Conservation (phyloP, 2,797 vertebrate genomes). For the Amblyraja radiata region DNA sequence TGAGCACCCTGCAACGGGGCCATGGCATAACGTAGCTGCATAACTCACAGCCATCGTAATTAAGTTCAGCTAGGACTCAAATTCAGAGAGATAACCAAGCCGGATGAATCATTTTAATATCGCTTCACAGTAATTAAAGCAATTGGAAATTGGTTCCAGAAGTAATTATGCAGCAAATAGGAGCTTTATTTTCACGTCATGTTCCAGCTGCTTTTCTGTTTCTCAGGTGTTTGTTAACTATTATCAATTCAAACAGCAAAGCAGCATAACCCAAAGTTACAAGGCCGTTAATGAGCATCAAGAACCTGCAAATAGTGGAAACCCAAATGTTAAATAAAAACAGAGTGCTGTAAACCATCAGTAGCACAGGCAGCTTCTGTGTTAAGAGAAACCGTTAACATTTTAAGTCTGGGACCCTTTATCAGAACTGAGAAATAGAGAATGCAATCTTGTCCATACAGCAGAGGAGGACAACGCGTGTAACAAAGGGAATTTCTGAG, state of each 20-base stretch:
- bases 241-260: neutral
- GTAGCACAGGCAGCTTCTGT: no score
- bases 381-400: no score
- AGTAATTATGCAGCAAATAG: constrained; percentile 11
- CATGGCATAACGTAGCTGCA: neutral
- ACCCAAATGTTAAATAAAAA: no score
- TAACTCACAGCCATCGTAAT: neutral
- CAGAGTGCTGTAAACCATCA: no score
- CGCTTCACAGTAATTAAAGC: constrained; percentile 14
- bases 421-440: no score
- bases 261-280: neutral
- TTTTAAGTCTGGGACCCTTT: no score
- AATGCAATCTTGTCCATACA: no score
- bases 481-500: no score
- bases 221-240: neutral
- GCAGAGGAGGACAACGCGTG: no score
- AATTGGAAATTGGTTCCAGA: constrained; percentile 26
- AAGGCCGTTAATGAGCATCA: no score
- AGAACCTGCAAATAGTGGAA: no score
- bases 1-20: neutral
- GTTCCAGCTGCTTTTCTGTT: constrained; percentile 27
- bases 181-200: constrained; percentile 6
- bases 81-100: neutral
- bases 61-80: neutral
- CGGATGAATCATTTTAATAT: constrained; percentile 26